Base-by-base conservation (phyloP, 2,888 invertebrate species). In the Rhagonycha fulva region DNA sequence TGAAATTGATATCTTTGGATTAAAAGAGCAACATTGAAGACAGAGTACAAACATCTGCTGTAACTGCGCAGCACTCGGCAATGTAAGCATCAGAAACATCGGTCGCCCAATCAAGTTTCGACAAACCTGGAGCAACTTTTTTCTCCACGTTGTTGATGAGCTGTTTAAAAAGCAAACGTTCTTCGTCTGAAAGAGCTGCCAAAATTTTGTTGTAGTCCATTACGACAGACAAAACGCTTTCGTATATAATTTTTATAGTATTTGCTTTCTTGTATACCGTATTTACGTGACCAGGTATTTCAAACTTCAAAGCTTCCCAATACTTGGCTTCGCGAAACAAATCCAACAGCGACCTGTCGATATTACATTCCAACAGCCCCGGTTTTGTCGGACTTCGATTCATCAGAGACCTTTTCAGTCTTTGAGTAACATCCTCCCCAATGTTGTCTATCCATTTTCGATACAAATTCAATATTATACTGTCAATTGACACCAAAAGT, bases 141-240 rank as follows among this genome's bases (percentile, higher is more conserved):
- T 91, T 92, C 82, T 93, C 91, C 84, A 90, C 81, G 69, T 83
- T 90, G 19, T 88, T 88, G 62, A 94, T 94, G 71, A 96, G 86
- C 10, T 95, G 94, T 76, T 91, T 92, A 87, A 97, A 97, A 2
- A 97, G 88, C 66, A 92, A 87, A 30, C 94, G 89, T 84, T 97
- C 97, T 67, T 94, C 93, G 2, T 91, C 90, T 0, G 95, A 94
- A 9, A 98, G 87, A 0, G 94, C 93, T 81, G 91, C 90, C 63
- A 96, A 87, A 66, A 96, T 95, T 84, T 93, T 92, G 86, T 96
- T 96, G 86, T 95, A 95, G 30, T 94, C 93, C 67, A 93, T 89
- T 0, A 94, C 93, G 0, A 96, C 93, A 0, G 92, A 91, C 24
- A 94, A 82, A 0, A 95, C 93, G 81, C 92, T 93, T 81, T 94